phyloP scores from a whole-genome alignment of 2,113 vertebrate genomes.

The Neomonachus schauinslandi region DNA sequence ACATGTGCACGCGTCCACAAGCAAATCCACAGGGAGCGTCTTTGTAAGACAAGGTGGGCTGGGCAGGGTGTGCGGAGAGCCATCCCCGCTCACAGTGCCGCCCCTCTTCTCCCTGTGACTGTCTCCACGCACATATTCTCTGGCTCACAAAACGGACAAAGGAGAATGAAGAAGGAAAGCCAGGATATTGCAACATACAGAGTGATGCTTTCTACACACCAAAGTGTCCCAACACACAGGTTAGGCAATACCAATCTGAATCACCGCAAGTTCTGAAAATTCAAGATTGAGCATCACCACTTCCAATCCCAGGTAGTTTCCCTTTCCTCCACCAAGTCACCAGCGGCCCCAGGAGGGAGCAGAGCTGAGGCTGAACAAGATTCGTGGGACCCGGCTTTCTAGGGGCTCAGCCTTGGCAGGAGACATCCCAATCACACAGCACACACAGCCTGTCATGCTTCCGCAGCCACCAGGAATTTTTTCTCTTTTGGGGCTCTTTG shows the following conservation, averaged over 20 bases:
- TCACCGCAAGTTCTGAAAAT: not conserved
- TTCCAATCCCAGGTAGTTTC: not conserved
- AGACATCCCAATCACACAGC: not conserved
- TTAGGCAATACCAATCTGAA: constrained; percentile 15
- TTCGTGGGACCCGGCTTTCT: not conserved
- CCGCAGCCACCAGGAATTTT: not conserved
- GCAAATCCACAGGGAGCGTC: not conserved
- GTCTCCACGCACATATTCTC: not conserved
- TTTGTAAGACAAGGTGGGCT: not conserved
- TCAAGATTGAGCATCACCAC: not conserved
- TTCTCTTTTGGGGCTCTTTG: not conserved
- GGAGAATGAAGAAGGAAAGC: not conserved
- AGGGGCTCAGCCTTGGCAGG: not conserved
- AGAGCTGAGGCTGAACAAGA: not conserved
- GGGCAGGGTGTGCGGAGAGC: not conserved
- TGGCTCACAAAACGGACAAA: not conserved
- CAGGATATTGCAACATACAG: constrained; percentile 13
- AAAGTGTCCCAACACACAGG: not conserved
- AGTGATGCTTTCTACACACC: constrained; percentile 51
- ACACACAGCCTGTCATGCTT: not conserved
- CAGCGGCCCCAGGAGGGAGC: not conserved
- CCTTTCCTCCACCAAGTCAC: not conserved
- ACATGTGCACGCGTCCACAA: not conserved
- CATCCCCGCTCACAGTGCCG: not conserved
- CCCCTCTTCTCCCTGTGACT: not conserved